A percentile compares a stretch with the other conserved stretches of the same genome.
Evolutionary conservation across 2,113 vertebrate genomes (phyloP).

Genomic region (Lipotes vexillifer): DNA sequence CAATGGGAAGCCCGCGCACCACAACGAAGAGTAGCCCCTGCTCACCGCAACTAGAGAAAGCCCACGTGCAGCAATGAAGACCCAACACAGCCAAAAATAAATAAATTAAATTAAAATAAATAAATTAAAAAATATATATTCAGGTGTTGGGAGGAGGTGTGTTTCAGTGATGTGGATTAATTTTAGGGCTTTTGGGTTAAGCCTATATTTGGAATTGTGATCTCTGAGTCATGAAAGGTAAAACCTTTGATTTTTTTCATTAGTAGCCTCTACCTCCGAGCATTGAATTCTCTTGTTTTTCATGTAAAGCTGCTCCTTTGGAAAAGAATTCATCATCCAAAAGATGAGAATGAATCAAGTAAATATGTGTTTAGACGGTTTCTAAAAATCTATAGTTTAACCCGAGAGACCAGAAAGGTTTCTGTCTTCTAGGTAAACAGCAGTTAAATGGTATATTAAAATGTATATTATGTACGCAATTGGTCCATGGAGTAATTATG

Average conservation of each 20-base stretch:
- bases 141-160: background rate
- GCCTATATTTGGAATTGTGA: background rate
- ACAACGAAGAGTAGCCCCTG: too few relatives aligned
- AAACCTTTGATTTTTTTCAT: constrained; percentile 39
- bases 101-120: too few relatives aligned
- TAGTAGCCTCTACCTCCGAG: background rate
- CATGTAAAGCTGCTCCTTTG: constrained; percentile 39
- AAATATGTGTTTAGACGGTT: constrained; percentile 55
- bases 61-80: too few relatives aligned
- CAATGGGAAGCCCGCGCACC: too few relatives aligned
- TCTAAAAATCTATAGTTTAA: constrained; percentile 60
- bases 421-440: constrained; percentile 41
- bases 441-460: constrained; percentile 62
- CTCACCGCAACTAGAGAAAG: too few relatives aligned
- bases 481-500: constrained; percentile 44
- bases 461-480: constrained; percentile 50
- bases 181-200: background rate
- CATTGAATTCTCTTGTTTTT: constrained; percentile 37
- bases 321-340: constrained; percentile 39
- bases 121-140: too few relatives aligned
- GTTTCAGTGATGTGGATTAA: background rate
- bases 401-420: constrained; percentile 48
- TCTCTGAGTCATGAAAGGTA: background rate
- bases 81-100: too few relatives aligned
- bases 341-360: constrained; percentile 50